Percentiles rank a stretch among this genome's conserved stretches.
Conservation (phyloP, 2,888 invertebrate species). For the Drosophila rellima region DNA sequence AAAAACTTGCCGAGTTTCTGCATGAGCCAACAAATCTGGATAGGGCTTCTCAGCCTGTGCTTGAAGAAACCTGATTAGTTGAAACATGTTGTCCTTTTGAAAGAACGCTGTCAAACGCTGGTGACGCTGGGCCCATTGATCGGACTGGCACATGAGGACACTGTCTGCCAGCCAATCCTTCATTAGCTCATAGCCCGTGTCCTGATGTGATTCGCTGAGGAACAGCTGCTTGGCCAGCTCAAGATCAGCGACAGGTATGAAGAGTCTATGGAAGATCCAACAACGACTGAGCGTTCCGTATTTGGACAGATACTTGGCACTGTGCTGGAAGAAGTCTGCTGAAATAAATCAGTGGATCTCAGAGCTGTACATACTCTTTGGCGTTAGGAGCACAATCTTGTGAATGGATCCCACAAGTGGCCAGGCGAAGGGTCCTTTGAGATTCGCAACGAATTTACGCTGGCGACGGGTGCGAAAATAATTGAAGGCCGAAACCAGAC, state of each 20-base stretch:
- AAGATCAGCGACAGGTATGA: constrained; percentile 63
- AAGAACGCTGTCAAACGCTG: constrained; percentile 41
- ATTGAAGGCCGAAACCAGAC: constrained; percentile 68
- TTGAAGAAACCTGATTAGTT: constrained; percentile 32
- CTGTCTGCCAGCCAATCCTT: constrained; percentile 53
- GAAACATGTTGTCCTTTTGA: constrained; percentile 22
- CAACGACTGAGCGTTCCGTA: constrained; percentile 62
- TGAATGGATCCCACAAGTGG: constrained; percentile 67
- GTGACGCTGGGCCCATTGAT: constrained; percentile 57
- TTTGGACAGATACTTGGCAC: constrained; percentile 50
- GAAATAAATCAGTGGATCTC: not conserved
- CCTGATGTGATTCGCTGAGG: constrained; percentile 44
- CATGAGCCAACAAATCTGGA: constrained; percentile 15
- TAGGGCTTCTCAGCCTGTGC: constrained; percentile 36
- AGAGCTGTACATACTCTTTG: constrained; percentile 52
- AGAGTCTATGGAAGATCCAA: constrained; percentile 69
- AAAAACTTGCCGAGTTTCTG: constrained; percentile 32
- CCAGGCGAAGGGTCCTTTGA: constrained; percentile 64
- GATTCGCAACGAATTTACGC: constrained; percentile 52
- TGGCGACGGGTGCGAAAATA: constrained; percentile 63
- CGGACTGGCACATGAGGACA: constrained; percentile 42
- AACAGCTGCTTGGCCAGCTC: constrained; percentile 59
- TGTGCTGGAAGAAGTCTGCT: constrained; percentile 63
- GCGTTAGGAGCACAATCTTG: constrained; percentile 57
- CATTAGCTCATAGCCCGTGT: constrained; percentile 63